phyloP scores from a whole-genome alignment of 2,797 vertebrate genomes.

The Microctenopoma lineatum region DNA sequence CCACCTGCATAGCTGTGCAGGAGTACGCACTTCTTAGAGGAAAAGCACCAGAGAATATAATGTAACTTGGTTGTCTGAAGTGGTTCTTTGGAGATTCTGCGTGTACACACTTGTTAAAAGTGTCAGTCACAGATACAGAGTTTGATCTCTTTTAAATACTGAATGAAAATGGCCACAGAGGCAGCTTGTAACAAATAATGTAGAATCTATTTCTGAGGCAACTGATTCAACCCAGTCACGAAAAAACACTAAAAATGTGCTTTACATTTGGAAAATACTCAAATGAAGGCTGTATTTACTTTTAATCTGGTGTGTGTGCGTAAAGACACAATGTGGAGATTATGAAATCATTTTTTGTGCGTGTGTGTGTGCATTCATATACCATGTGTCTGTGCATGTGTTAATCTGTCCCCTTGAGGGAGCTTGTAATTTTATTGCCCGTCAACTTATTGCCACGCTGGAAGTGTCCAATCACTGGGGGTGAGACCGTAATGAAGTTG shows the following conservation, averaged over 20 bases:
- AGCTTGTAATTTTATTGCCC: slow-evolving; percentile 71
- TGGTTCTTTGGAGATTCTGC: background rate
- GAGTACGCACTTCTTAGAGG: slow-evolving; percentile 1
- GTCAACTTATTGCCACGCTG: slow-evolving; percentile 71
- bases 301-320: slow-evolving; percentile 40
- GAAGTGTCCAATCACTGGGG: slow-evolving; percentile 65
- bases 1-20: background rate
- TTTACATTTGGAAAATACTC: slow-evolving; percentile 40
- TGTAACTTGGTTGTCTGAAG: background rate
- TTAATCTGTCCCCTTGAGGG: slow-evolving; percentile 66
- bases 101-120: slow-evolving; percentile 3
- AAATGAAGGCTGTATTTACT: slow-evolving; percentile 62
- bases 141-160: slow-evolving; percentile 33
- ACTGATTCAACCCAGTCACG: slow-evolving; percentile 32
- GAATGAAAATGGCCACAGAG: background rate
- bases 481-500: slow-evolving; percentile 74
- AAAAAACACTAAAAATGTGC: slow-evolving; percentile 47
- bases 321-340: slow-evolving; percentile 38
- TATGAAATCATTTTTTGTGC: slow-evolving; percentile 54
- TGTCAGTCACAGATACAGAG: slow-evolving; percentile 28
- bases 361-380: background rate
- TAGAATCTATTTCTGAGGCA: slow-evolving; percentile 46
- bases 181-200: slow-evolving; percentile 37
- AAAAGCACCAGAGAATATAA: slow-evolving; percentile 13
- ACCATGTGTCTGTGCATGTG: slow-evolving; percentile 11